Evolutionary conservation across 2,113 vertebrate species (phyloP).

Genomic region (Phyllopteryx taeniolatus): DNA sequence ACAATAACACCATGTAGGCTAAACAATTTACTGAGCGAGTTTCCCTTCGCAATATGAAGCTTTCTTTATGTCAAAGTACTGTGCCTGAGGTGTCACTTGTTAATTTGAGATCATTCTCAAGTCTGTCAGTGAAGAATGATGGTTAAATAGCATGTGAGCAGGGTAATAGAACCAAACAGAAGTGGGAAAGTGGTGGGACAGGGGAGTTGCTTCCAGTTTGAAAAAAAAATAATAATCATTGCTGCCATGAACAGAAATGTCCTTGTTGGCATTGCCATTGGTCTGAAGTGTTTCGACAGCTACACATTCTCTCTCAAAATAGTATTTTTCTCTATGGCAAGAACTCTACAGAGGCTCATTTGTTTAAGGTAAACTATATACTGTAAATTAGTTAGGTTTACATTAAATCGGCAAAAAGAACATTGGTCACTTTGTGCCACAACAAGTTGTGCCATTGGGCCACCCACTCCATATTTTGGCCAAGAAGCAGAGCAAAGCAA

Average conservation of each 20-base stretch:
- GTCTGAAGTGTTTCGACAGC: slow-evolving; percentile 24
- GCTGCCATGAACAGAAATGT: slow-evolving; percentile 31
- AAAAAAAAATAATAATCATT: slow-evolving; percentile 3
- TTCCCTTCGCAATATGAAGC: background rate
- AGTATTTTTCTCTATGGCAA: background rate
- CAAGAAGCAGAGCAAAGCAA: background rate
- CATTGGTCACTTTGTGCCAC: background rate
- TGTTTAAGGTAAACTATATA: background rate
- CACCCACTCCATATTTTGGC: background rate
- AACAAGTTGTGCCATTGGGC: background rate
- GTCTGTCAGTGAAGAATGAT: background rate
- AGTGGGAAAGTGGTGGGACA: background rate
- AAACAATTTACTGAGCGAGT: background rate
- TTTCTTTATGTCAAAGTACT: background rate
- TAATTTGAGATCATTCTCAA: background rate
- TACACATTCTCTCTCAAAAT: background rate
- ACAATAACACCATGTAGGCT: background rate
- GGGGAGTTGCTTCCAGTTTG: background rate
- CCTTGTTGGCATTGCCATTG: background rate
- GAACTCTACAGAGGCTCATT: background rate
- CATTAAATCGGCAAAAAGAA: background rate
- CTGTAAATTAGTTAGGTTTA: background rate
- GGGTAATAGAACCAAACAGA: background rate
- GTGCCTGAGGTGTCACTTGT: background rate
- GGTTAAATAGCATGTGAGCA: background rate